Evolutionary conservation across 1,140 invertebrate species (phyloP).

Genomic region (Bathynomus jamesi): DNA sequence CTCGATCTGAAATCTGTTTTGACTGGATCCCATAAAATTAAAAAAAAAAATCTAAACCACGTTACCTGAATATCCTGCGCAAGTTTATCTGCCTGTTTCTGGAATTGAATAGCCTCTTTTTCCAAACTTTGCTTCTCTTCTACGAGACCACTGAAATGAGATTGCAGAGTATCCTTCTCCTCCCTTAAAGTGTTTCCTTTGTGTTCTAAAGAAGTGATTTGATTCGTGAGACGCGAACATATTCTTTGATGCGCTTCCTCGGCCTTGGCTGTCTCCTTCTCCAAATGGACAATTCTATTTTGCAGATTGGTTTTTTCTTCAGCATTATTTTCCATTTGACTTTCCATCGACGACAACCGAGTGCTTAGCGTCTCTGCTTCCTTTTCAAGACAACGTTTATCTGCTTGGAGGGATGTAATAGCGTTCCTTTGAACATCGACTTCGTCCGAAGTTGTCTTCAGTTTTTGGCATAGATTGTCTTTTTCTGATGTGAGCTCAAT

Average conservation of each 20-base stretch:
- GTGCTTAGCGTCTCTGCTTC: neutral
- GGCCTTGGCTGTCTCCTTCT: constrained; percentile 13
- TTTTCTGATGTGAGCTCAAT: neutral
- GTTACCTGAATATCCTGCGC: neutral
- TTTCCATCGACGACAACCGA: neutral
- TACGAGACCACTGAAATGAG: constrained; percentile 5
- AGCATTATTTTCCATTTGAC: neutral
- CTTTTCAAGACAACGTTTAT: neutral
- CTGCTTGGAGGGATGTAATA: neutral
- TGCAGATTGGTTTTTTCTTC: constrained; percentile 8
- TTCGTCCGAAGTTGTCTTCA: neutral
- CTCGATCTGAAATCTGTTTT: too few relatives aligned
- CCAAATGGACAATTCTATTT: constrained; percentile 10
- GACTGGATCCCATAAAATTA: too few relatives aligned
- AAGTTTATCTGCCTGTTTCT: neutral
- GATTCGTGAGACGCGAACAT: neutral
- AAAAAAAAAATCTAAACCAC: too few relatives aligned
- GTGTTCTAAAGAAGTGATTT: neutral
- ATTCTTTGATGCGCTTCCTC: neutral
- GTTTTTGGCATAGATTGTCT: neutral
- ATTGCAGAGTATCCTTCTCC: constrained; percentile 13
- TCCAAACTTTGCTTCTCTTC: constrained; percentile 13
- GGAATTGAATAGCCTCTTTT: constrained; percentile 12
- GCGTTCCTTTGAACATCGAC: neutral
- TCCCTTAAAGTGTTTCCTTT: neutral